Evolutionary conservation across 1,140 invertebrate genomes (phyloP).

Genomic region (Aphaenogaster rudis): DNA sequence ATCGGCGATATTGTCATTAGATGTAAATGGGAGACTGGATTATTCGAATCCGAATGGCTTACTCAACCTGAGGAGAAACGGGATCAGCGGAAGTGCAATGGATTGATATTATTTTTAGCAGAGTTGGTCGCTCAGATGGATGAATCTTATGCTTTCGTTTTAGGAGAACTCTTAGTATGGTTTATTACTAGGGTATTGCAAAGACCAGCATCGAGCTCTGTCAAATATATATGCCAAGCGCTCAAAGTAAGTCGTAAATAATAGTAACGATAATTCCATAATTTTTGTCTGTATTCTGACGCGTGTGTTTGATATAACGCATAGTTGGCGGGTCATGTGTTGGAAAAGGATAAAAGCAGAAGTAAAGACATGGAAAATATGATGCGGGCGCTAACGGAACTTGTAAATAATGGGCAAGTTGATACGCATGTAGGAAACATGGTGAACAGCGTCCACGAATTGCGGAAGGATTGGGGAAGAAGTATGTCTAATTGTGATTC

Average conservation of each 20-base stretch:
- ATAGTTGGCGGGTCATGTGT: conserved; percentile 83
- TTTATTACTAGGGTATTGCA: conserved; percentile 82
- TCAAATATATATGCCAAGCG: conserved; percentile 86
- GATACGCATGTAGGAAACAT: conserved; percentile 82
- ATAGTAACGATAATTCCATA: neutral
- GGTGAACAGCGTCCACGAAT: conserved; percentile 83
- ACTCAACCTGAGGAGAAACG: conserved; percentile 77
- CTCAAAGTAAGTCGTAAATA: conserved; percentile 81
- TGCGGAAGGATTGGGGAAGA: conserved; percentile 83
- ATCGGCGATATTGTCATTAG: conserved; percentile 67
- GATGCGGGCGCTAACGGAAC: conserved; percentile 82
- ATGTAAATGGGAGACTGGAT: conserved; percentile 82
- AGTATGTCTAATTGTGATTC: conserved; percentile 70
- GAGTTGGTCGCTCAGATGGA: conserved; percentile 86
- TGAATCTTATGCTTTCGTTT: conserved; percentile 71
- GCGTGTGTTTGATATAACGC: neutral
- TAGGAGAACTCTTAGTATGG: conserved; percentile 83
- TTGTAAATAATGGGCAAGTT: conserved; percentile 82
- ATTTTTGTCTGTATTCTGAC: neutral
- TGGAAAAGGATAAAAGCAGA: conserved; percentile 81
- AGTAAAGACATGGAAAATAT: conserved; percentile 84
- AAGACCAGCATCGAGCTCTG: conserved; percentile 83
- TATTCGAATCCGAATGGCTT: conserved; percentile 76
- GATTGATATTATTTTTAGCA: conserved; percentile 84
- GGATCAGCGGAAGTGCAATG: conserved; percentile 83